phyloP scores from a whole-genome alignment of 2,113 vertebrate genomes.

The Pitta sordida region DNA sequence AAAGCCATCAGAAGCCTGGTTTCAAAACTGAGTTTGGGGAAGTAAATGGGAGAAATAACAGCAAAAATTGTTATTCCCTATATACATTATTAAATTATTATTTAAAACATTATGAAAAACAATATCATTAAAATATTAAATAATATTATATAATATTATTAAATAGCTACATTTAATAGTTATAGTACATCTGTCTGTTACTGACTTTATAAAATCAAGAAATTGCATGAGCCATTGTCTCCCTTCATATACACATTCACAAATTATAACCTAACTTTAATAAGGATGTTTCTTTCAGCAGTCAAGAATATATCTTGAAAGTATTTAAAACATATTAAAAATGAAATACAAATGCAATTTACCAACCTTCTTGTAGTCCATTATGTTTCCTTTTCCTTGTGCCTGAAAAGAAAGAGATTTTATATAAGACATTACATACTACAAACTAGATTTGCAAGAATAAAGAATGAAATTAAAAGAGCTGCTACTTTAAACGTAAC shows the following conservation, averaged over 20 bases:
- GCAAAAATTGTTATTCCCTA: neutral
- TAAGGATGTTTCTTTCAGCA: neutral
- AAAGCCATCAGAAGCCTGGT: neutral
- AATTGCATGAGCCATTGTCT: neutral
- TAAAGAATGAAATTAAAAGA: slow-evolving; percentile 13
- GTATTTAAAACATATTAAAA: neutral
- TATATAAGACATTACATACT: neutral
- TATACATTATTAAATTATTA: neutral
- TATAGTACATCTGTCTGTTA: neutral
- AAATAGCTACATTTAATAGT: neutral
- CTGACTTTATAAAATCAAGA: neutral
- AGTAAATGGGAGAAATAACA: neutral
- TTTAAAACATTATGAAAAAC: no score
- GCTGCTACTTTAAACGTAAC: neutral
- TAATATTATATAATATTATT: neutral
- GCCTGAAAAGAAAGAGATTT: slow-evolving; percentile 73
- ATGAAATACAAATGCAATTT: neutral
- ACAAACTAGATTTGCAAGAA: neutral
- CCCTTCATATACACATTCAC: neutral
- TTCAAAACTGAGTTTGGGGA: neutral
- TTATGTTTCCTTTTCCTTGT: slow-evolving; percentile 77
- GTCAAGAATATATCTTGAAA: neutral
- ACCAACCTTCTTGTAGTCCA: slow-evolving; percentile 88
- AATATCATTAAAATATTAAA: no score
- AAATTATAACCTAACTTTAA: neutral